Percentiles rank a stretch among this genome's conserved stretches.
Evolutionary conservation across 2,888 invertebrate species (phyloP).

Genomic region (Dryocosmus kuriphilus): DNA sequence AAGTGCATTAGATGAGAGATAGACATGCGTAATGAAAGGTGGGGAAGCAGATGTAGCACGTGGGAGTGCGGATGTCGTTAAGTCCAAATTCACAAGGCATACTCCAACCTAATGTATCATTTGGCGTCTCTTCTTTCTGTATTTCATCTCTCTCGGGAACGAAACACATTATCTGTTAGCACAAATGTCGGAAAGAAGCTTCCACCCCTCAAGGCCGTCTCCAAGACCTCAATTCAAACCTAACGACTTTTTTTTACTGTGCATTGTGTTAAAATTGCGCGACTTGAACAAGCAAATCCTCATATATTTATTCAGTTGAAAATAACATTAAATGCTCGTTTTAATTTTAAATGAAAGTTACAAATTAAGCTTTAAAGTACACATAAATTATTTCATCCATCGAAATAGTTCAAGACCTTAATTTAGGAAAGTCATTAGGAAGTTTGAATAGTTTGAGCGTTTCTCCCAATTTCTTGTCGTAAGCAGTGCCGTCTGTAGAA

Average conservation of each 20-base stretch:
- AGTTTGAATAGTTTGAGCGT: background rate
- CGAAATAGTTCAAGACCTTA: background rate
- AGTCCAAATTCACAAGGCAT: background rate
- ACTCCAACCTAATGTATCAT: background rate
- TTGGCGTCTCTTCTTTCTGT: background rate
- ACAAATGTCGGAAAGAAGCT: background rate
- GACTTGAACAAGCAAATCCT: background rate
- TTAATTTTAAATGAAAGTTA: background rate
- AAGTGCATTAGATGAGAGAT: background rate
- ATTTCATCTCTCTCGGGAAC: background rate
- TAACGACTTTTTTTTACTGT: background rate
- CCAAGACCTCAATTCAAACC: background rate
- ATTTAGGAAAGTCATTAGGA: background rate
- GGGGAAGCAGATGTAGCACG: slow-evolving; percentile 5
- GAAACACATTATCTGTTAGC: background rate
- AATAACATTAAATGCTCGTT: background rate
- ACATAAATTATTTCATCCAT: no score
- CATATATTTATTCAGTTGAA: background rate
- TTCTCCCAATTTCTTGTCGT: background rate
- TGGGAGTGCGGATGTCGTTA: background rate
- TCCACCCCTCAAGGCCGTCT: background rate
- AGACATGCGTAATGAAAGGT: background rate
- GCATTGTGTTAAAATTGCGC: background rate
- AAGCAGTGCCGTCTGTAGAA: no score
- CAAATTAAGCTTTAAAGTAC: background rate